A percentile compares a stretch with the other conserved stretches of the same genome.
Conservation (phyloP, 2,888 invertebrate genomes). For the Scaptomyza cyrtandrae region DNA sequence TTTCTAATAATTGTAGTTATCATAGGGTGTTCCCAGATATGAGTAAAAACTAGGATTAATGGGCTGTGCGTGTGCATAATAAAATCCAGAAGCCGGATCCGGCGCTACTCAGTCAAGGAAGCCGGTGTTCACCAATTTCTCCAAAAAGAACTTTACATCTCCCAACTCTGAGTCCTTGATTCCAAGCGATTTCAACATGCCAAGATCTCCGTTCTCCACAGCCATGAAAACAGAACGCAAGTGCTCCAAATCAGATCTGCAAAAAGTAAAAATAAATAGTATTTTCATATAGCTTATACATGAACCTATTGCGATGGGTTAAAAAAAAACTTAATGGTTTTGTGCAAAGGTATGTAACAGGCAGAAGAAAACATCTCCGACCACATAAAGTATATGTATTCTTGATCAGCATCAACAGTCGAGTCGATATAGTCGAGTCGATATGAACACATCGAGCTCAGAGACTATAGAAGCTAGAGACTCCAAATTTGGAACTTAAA, state of each 20-base stretch:
- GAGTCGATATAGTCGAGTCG: too few species aligned
- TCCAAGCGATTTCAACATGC: constrained; percentile 96
- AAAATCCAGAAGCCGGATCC: constrained; percentile 90
- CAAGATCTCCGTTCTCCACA: constrained; percentile 96
- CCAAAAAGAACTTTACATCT: constrained; percentile 97
- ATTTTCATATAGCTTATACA: too few species aligned
- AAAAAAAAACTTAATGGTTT: too few species aligned
- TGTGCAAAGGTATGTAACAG: too few species aligned
- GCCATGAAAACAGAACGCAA: constrained; percentile 97
- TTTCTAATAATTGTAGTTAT: constrained; percentile 85
- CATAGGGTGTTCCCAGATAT: constrained; percentile 86
- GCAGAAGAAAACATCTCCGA: too few species aligned
- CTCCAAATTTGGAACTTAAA: too few species aligned
- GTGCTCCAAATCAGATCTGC: constrained; percentile 95
- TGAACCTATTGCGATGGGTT: too few species aligned
- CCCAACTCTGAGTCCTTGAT: constrained; percentile 98
- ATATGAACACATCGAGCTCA: too few species aligned
- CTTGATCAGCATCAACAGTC: too few species aligned
- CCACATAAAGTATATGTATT: too few species aligned
- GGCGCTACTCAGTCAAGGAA: constrained; percentile 95
- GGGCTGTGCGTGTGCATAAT: constrained; percentile 88
- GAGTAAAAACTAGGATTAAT: constrained; percentile 91
- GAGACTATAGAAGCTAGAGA: too few species aligned
- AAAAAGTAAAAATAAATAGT: constrained; percentile 20
- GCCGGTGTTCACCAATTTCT: constrained; percentile 97